These are phyloP conservation scores for Thryonomys swinderianus DNA, from an alignment of 2,113 vertebrate species.

Conservation along the genomic window DNA sequence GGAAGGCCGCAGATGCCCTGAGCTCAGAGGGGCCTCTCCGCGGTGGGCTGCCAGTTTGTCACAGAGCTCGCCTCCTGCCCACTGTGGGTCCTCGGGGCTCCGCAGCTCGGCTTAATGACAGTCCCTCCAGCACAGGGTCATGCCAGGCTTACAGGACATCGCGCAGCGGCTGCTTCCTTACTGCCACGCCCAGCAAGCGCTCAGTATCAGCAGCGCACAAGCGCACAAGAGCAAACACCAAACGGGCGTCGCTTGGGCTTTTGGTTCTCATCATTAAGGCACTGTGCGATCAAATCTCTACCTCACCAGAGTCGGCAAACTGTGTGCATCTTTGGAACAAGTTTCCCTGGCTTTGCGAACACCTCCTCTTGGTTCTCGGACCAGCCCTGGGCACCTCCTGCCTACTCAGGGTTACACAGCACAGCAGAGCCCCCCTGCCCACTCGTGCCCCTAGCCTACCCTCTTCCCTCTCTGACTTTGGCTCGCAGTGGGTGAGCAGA, in stretches of 20 bases:
- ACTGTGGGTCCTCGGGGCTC: too few species aligned
- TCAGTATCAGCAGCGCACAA: background rate
- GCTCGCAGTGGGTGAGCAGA: background rate
- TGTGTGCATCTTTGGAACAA: background rate
- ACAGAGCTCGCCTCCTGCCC: too few species aligned
- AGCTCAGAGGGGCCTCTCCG: background rate
- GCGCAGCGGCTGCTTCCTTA: background rate
- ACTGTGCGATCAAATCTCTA: constrained; percentile 13
- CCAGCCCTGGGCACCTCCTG: background rate
- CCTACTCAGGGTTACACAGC: background rate
- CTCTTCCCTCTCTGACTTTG: background rate
- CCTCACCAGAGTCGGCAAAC: constrained; percentile 11
- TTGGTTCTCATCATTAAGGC: constrained; percentile 27
- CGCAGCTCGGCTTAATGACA: background rate
- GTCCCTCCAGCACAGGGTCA: background rate
- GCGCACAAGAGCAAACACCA: background rate
- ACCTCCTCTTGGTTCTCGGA: background rate
- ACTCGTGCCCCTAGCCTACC: background rate
- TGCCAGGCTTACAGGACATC: background rate
- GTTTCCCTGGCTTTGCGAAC: constrained; percentile 31
- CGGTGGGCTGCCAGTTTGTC: background rate
- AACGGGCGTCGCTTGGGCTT: background rate
- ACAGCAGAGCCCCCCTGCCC: background rate
- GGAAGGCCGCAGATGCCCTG: background rate
- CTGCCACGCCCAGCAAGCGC: background rate